Percentiles rank a stretch among this genome's conserved stretches.
Evolutionary conservation across 2,888 invertebrate genomes (phyloP).

Genomic region (Nephrocerus scutellatus): DNA sequence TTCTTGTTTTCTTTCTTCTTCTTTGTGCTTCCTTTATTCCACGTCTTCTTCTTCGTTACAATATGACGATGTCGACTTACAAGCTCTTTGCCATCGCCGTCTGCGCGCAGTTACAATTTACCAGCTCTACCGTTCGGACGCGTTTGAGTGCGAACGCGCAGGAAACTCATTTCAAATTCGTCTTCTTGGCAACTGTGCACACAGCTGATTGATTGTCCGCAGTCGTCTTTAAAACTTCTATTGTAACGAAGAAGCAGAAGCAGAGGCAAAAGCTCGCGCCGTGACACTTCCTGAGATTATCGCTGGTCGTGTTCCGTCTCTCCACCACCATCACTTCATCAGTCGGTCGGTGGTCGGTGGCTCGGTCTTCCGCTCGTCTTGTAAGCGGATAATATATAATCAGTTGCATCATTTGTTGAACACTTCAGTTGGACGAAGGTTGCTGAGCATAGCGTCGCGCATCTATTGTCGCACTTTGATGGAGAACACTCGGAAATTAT

Average conservation of each 20-base stretch:
- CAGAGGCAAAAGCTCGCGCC: constrained; percentile 29
- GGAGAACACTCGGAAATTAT: constrained; percentile 21
- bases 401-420: constrained; percentile 49
- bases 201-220: constrained; percentile 15
- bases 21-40: too few relatives aligned
- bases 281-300: constrained; percentile 19
- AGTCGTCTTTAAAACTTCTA: too few relatives aligned
- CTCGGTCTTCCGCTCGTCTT: constrained; percentile 29
- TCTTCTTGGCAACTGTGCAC: not conserved
- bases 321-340: constrained; percentile 4
- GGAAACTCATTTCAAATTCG: constrained; percentile 4
- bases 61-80: too few relatives aligned
- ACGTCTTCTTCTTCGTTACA: too few relatives aligned
- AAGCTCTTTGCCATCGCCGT: too few relatives aligned
- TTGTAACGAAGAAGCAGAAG: too few relatives aligned
- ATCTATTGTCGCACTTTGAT: too few relatives aligned
- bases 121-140: constrained; percentile 43
- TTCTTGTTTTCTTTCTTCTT: constrained; percentile 25
- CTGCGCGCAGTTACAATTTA: constrained; percentile 47
- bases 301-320: constrained; percentile 5
- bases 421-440: constrained; percentile 48
- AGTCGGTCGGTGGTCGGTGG: constrained; percentile 19
- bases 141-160: constrained; percentile 16
- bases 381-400: constrained; percentile 45
- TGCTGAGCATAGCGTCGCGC: constrained; percentile 36